A percentile compares a stretch with the other conserved stretches of the same genome.
Evolutionary conservation across 1,140 invertebrate species (phyloP).

Genomic region (Holcopasites calliopsidis): DNA sequence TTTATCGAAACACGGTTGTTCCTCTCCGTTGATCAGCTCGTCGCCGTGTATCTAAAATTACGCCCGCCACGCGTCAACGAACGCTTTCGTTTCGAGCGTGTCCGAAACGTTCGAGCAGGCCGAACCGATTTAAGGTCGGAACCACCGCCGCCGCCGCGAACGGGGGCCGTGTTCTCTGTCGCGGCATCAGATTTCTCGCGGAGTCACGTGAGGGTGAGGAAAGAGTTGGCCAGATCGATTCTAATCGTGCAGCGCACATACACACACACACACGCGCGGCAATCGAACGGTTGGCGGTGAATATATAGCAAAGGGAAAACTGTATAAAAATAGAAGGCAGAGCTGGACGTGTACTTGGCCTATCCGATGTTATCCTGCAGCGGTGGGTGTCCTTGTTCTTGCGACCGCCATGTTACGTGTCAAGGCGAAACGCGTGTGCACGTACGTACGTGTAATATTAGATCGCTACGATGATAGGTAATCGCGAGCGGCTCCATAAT

Average conservation of each 20-base stretch:
- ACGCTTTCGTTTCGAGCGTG: too few species aligned
- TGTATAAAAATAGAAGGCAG: constrained; percentile 56
- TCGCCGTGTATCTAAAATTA: too few species aligned
- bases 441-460: constrained; percentile 53
- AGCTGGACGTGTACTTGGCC: constrained; percentile 59
- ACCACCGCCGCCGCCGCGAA: background rate
- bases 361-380: constrained; percentile 63
- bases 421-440: constrained; percentile 63
- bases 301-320: constrained; percentile 47
- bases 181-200: constrained; percentile 18
- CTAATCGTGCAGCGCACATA: constrained; percentile 35
- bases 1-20: too few species aligned
- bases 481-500: constrained; percentile 44
- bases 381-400: constrained; percentile 60
- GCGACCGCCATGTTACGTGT: constrained; percentile 60
- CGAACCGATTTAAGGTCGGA: constrained; percentile 8
- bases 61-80: too few species aligned
- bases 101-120: too few species aligned
- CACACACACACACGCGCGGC: constrained; percentile 28
- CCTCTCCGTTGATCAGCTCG: too few species aligned
- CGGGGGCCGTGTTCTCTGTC: background rate
- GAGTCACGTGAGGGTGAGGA: constrained; percentile 38
- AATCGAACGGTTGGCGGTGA: constrained; percentile 47
- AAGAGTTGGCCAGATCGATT: constrained; percentile 46
- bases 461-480: constrained; percentile 51